Evolutionary conservation across 2,113 vertebrate genomes (phyloP).

Genomic region (Myiopsitta monachus): DNA sequence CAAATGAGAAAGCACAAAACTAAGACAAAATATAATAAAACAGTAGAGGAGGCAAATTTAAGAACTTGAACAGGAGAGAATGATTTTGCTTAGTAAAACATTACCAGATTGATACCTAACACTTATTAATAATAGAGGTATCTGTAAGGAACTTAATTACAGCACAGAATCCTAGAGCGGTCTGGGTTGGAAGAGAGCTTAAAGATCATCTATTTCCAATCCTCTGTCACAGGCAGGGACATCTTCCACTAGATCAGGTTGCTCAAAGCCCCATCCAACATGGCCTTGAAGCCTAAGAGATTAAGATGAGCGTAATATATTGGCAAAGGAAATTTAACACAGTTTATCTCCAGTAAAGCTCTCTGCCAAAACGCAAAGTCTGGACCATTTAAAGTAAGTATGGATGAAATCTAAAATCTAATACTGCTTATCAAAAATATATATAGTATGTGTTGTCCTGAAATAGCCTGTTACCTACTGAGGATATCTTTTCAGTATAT

Average conservation of each 20-base stretch:
- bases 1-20: neutral
- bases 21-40: neutral
- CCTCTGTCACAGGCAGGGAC: neutral
- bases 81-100: neutral
- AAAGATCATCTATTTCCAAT: neutral
- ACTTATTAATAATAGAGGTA: neutral
- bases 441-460: neutral
- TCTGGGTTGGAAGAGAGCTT: neutral
- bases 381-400: neutral
- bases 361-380: neutral
- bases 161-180: neutral
- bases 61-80: neutral
- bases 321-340: neutral
- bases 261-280: neutral
- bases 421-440: neutral
- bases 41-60: neutral
- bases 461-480: neutral
- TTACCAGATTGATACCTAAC: neutral
- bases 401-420: neutral
- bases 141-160: neutral
- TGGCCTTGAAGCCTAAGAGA: neutral
- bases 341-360: neutral
- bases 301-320: neutral
- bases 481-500: neutral
- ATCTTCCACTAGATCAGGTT: neutral